phyloP scores from a whole-genome alignment of 2,113 vertebrate genomes.

The Hoplias malabaricus region DNA sequence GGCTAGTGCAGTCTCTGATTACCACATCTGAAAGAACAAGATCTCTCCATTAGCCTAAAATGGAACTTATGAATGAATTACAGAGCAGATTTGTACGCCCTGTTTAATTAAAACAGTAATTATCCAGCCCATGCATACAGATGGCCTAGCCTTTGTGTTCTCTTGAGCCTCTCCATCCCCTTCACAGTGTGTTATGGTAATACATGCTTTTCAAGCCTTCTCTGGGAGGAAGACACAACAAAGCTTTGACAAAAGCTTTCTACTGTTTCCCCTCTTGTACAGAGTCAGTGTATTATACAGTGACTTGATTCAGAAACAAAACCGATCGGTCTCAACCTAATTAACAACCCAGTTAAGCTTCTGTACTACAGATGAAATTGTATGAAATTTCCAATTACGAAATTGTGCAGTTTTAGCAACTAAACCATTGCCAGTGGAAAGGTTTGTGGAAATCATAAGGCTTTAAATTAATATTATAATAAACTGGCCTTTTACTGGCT shows the following conservation, averaged over 20 bases:
- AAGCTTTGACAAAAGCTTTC: conserved; percentile 40
- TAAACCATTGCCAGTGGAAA: no score
- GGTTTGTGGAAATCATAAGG: no score
- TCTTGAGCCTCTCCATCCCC: conserved; percentile 52
- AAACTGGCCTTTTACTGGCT: no score
- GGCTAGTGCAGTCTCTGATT: conserved; percentile 53
- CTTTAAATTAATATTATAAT: no score
- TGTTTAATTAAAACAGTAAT: conserved; percentile 67
- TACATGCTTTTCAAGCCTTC: conserved; percentile 53
- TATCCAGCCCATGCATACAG: conserved; percentile 60
- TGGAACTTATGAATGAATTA: conserved; percentile 60
- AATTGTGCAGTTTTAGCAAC: no score
- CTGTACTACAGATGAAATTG: not conserved
- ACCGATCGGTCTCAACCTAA: not conserved
- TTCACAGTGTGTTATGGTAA: conserved; percentile 61
- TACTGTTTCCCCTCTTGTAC: conserved; percentile 28
- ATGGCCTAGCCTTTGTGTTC: conserved; percentile 61
- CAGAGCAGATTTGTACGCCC: conserved; percentile 41
- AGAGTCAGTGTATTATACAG: conserved; percentile 42
- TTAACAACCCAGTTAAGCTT: not conserved
- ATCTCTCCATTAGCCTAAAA: conserved; percentile 46
- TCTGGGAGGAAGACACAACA: conserved; percentile 48
- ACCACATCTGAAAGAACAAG: conserved; percentile 68
- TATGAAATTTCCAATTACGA: not conserved
- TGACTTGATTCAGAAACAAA: conserved; percentile 38